Conservation (phyloP, 35 echinoderm and acorn worm species). For the Diadema setosum region DNA sequence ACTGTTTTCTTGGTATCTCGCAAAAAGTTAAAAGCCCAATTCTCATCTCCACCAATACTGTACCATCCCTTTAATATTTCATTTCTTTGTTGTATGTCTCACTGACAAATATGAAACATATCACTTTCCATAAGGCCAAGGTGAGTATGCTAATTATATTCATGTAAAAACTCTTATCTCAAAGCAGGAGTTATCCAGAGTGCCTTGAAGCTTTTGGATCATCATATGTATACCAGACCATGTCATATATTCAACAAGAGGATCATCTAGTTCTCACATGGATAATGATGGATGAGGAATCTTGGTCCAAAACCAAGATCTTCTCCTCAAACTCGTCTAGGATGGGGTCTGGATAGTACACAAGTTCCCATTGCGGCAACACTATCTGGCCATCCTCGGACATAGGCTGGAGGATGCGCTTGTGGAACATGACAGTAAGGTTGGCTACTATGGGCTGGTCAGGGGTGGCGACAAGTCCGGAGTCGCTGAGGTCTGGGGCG, state of each 20-base stretch:
- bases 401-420: background rate
- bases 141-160: too few species aligned
- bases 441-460: background rate
- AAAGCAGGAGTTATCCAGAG: too few species aligned
- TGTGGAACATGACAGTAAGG: background rate
- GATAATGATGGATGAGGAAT: background rate
- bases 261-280: background rate
- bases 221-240: background rate
- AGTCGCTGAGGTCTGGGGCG: background rate
- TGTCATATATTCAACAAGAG: too few species aligned
- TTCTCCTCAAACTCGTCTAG: background rate
- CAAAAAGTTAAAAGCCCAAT: too few species aligned
- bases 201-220: background rate
- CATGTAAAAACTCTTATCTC: too few species aligned
- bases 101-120: too few species aligned
- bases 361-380: background rate
- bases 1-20: too few species aligned
- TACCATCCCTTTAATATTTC: too few species aligned
- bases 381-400: background rate
- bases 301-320: background rate
- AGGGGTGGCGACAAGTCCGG: background rate
- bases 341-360: slow-evolving; percentile 30
- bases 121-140: too few species aligned
- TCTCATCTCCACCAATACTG: too few species aligned
- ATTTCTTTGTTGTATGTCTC: too few species aligned